These are phyloP conservation scores for Lasioglossum malachurum DNA, from an alignment of 2,888 invertebrate species.

Conservation along the genomic window DNA sequence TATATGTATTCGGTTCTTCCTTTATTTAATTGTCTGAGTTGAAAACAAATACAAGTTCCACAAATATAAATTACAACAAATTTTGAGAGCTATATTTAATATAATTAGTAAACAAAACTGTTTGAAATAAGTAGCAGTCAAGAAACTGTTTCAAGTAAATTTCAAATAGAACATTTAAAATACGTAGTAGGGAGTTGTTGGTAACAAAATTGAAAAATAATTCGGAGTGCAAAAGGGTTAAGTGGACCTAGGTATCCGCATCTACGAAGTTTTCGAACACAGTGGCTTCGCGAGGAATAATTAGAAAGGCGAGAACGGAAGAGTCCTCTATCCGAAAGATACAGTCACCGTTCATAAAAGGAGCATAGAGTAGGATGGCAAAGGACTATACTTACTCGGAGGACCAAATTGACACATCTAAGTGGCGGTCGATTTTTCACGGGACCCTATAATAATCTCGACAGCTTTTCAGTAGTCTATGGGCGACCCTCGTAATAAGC, in stretches of 20 bases:
- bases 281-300: not conserved
- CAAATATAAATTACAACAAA: no score
- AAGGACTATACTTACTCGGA: conserved; percentile 51
- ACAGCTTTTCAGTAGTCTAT: conserved; percentile 66
- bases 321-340: not conserved
- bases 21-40: no score
- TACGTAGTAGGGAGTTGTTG: no score
- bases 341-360: conserved; percentile 9
- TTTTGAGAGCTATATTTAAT: no score
- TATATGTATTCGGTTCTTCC: no score
- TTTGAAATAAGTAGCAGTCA: no score
- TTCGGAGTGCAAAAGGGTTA: no score
- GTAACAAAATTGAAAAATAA: no score
- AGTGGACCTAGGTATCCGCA: not conserved
- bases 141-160: no score
- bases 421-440: conserved; percentile 65
- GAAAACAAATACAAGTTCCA: no score
- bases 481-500: conserved; percentile 69
- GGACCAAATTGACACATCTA: conserved; percentile 65
- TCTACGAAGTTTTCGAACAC: not conserved
- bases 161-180: no score
- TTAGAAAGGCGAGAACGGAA: not conserved
- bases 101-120: no score
- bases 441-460: conserved; percentile 65
- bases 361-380: conserved; percentile 23